Evolutionary conservation across 2,797 vertebrate species (phyloP).

Genomic region (Taenioides sp.): DNA sequence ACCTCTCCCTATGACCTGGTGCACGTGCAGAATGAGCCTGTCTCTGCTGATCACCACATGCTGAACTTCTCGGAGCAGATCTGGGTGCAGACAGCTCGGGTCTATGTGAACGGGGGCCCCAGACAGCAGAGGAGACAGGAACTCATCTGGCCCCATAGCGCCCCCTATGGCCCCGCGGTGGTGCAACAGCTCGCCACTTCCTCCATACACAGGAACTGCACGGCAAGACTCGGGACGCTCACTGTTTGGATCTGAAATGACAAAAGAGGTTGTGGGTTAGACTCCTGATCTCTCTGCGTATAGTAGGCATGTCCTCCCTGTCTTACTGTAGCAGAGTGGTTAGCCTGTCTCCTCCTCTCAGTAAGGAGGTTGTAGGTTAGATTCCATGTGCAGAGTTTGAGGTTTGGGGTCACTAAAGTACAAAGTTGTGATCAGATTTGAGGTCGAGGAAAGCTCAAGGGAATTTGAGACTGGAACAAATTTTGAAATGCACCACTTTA

Average conservation of each 20-base stretch:
- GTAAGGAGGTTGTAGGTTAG: no score
- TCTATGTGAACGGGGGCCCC: conserved; percentile 87
- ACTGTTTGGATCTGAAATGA: conserved; percentile 84
- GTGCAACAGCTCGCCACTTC: conserved; percentile 86
- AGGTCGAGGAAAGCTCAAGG: conserved; percentile 37
- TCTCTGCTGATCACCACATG: conserved; percentile 92
- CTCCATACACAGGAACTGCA: conserved; percentile 77
- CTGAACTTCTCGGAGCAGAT: conserved; percentile 94
- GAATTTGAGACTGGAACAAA: conserved; percentile 31
- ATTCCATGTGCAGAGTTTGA: not conserved
- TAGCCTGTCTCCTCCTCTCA: no score
- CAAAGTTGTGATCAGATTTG: conserved; percentile 43
- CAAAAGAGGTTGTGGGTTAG: no score
- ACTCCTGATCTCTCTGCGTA: no score
- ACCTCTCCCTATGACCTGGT: conserved; percentile 96
- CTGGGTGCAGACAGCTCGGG: conserved; percentile 89
- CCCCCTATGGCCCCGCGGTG: conserved; percentile 76
- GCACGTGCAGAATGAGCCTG: conserved; percentile 91
- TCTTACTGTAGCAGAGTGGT: no score
- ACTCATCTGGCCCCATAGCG: conserved; percentile 70
- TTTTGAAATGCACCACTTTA: not conserved
- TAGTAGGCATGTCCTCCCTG: no score
- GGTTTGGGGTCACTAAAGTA: not conserved
- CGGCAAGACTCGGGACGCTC: conserved; percentile 89
- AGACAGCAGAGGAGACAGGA: conserved; percentile 89